Evolutionary conservation across 2,888 invertebrate genomes (phyloP).

Genomic region (Catocala nupta): DNA sequence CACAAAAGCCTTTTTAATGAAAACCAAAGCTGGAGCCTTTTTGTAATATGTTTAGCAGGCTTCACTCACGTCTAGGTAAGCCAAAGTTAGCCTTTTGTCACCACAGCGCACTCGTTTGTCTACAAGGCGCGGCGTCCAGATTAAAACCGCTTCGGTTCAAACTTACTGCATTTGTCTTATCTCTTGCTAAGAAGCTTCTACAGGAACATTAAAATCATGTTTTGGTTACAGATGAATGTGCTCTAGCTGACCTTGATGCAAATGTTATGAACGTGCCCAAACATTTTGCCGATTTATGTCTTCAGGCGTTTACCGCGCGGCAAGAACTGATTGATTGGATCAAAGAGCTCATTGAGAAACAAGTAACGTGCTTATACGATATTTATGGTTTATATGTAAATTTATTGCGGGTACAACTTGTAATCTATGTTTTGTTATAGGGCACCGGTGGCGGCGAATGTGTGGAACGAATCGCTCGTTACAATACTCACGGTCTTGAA

Average conservation of each 20-base stretch:
- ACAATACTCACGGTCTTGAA: slow-evolving; percentile 74
- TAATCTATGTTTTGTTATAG: slow-evolving; percentile 27
- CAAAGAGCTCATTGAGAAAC: slow-evolving; percentile 68
- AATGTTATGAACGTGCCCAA: slow-evolving; percentile 69
- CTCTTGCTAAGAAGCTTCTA: no score
- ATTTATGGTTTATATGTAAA: no score
- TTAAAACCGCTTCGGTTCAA: no score
- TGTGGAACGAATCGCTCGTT: slow-evolving; percentile 68
- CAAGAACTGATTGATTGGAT: slow-evolving; percentile 83
- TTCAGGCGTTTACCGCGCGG: slow-evolving; percentile 76
- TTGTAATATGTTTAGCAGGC: no score
- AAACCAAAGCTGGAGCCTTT: no score
- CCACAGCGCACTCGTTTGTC: no score
- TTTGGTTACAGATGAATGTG: slow-evolving; percentile 65
- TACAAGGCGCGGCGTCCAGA: no score
- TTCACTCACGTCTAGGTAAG: no score
- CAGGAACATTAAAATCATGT: not conserved
- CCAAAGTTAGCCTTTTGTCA: no score
- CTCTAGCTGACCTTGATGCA: slow-evolving; percentile 66
- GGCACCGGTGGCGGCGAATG: slow-evolving; percentile 62
- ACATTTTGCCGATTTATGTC: slow-evolving; percentile 76
- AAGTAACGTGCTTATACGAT: slow-evolving; percentile 53
- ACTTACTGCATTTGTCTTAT: no score
- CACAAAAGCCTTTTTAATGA: no score
- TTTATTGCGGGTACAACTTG: not conserved